Evolutionary conservation across 2,888 invertebrate genomes (phyloP), one percentile per base, ranked within the genome.

Genomic region (Sicus ferrugineus): DNA sequence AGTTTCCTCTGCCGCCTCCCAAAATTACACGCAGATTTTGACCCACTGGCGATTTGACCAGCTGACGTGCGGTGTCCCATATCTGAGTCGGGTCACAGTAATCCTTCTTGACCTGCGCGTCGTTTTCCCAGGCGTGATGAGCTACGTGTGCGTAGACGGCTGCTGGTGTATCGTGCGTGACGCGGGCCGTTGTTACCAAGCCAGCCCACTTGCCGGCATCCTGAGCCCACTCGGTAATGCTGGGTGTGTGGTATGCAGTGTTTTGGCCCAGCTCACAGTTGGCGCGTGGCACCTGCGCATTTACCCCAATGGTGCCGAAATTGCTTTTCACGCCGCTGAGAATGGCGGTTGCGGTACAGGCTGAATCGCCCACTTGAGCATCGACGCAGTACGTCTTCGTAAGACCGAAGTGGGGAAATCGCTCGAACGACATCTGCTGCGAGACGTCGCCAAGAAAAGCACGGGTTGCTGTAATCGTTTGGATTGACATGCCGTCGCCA

Each of bases 271-370:
- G 88, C 1, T 85, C 80, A 80, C 94, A 94, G 80, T 93, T 89
- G 1, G 88, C 88, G 1, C 88, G 85, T 65, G 82, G 82, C 0
- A 92, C 93, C 0, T 88, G 87, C 0, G 88, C 91, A 28, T 89
- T 90, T 0, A 94, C 87, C 0, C 94, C 94, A 42, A 94, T 87
- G 0, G 93, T 93, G 2, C 90, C 91, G 74, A 79, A 88, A 81
- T 94, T 94, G n/a, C 89, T 90, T 85, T 95, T 95, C 0, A 93
- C 91, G 0, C 94, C 95, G 2, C 88, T 87, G 16, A 94, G 84
- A 78, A 92, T 93, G 0, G 94, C 94, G 0, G 94, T 95, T 0
- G 92, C 91, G 0, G 93, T 91, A 78, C 91, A 92, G 0, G 95
- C 94, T 0, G 94, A 94, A 79, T 95, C 95, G 0, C 94, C 90